Evolutionary conservation across 1,140 invertebrate species (phyloP), one percentile per base, ranked within the genome.

Genomic region (Brachionus rubens): DNA sequence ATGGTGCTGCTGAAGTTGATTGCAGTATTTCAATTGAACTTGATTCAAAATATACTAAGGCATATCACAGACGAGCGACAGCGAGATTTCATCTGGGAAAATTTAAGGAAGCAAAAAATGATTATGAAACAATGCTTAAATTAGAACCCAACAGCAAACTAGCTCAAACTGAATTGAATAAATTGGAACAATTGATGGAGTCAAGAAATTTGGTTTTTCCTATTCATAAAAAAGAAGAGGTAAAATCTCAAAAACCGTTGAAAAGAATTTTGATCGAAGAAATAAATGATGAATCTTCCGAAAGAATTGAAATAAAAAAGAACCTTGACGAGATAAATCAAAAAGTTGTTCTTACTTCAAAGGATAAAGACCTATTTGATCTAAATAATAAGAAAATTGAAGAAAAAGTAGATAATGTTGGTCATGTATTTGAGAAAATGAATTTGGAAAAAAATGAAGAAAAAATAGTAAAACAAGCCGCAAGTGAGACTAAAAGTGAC

Each of bases 31-130:
- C 91, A 0, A 81, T 93, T 46, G 84, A 88, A 56, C 81, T 92
- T 19, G 91, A 93, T 81, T 84, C 87, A 0, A 88, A 85, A 0
- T 93, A 92, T 81, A 88, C 91, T 0, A 94, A 93, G 83, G 91
- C 91, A 2, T 89, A 90, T 80, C 88, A 91, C 78, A 86, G 92
- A 52, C 83, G 91, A 79, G 91, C 89, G 3, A 86, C 87, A 16
- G 90, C 90, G 0, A 85, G 90, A 78, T 87, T 89, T 68, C 85
- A 83, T 62, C 81, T 91, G 26, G 86, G 87, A 77, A 87, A 89
- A 79, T 85, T 87, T 19, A 79, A 87, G 14, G 86, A 89, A 19
- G 91, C 92, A 0, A 87, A 87, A 78, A 78, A 84, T 41, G 91
- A 92, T 81, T 86, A 91, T 68, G 81, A 86, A 65, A 87, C 87